Conservation (phyloP, 2,888 invertebrate species). For the Zygogramma bicolorata region DNA sequence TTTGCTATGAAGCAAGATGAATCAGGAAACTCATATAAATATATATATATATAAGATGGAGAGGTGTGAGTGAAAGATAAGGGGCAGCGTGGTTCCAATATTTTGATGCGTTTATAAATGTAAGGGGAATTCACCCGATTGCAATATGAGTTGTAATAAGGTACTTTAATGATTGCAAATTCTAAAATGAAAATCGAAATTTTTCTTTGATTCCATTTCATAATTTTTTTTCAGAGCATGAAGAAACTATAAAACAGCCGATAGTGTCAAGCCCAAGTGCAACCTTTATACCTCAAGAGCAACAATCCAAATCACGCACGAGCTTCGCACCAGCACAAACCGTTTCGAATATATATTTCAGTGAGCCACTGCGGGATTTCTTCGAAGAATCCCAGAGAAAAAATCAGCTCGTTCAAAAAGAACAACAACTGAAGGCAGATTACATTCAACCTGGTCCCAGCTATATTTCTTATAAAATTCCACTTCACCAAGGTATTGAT, state of each 20-base stretch:
- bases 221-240: constrained; percentile 36
- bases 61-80: no score
- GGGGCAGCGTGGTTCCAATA: no score
- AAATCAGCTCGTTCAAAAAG: constrained; percentile 43
- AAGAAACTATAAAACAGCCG: constrained; percentile 44
- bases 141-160: no score
- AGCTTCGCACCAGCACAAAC: constrained; percentile 25
- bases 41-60: no score
- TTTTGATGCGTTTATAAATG: no score
- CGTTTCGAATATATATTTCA: constrained; percentile 14
- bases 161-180: not conserved
- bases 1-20: no score
- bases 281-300: constrained; percentile 41
- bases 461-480: constrained; percentile 60
- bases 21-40: no score
- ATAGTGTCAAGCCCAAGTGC: constrained; percentile 47
- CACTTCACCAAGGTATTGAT: constrained; percentile 40
- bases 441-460: constrained; percentile 57
- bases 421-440: constrained; percentile 43
- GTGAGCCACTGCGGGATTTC: constrained; percentile 58
- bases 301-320: constrained; percentile 20
- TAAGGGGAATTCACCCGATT: no score
- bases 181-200: not conserved
- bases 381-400: constrained; percentile 59
- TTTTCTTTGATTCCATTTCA: not conserved